Base-by-base conservation (phyloP, 37 sponge, comb jelly and placozoan species). In the Axinella damicornis region DNA sequence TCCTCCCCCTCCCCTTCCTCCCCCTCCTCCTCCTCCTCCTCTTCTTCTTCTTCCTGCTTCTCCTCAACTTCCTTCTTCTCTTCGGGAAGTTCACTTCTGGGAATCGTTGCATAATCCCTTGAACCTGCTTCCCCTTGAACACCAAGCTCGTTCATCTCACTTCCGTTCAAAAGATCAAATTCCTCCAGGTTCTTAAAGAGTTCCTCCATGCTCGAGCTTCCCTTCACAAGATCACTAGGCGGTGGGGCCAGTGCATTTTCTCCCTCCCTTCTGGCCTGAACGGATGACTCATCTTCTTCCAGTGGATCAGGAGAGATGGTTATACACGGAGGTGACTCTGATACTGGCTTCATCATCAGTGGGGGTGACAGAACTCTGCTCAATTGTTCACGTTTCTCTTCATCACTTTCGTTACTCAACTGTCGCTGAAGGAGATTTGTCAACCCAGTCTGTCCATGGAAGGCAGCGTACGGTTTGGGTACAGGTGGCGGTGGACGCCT, bases 141-240 rank as follows among this genome's bases (percentile, higher is more conserved):
- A 27, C 81, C 69, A 33, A 69, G 54, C 11, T 11, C 53, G 15
- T 69, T 68, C 13, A 69, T n/a, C 28, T 5, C 22, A 2, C 30
- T 54, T 16, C 58, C 68, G 53, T 24, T 65, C 0, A 52, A 21
- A 34, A 78, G 85, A 21, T 89, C 90, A 79, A 89, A 89, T 61
- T 89, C 90, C 25, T 84, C 66, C 56, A 89, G 33, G 33, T 83
- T 84, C 66, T 84, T 84, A 19, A 89, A 78, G 21, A 89, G 73
- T 5, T 89, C 79, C 32, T 89, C 90, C 90, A 89, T 89, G 65
- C 90, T 89, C 5, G 46, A 21, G 57, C 83, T 84, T 15, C 15
- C 27, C 33, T 73, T 60, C 21, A 25, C 35, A 2, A 74, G 57
- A 32, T 0, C 4, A 14, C 22, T 39, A 1, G 74, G n/a, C 2